These are phyloP conservation scores for Gorsachius goisagi DNA, from an alignment of 2,113 vertebrate genomes.

Conservation along the genomic window DNA sequence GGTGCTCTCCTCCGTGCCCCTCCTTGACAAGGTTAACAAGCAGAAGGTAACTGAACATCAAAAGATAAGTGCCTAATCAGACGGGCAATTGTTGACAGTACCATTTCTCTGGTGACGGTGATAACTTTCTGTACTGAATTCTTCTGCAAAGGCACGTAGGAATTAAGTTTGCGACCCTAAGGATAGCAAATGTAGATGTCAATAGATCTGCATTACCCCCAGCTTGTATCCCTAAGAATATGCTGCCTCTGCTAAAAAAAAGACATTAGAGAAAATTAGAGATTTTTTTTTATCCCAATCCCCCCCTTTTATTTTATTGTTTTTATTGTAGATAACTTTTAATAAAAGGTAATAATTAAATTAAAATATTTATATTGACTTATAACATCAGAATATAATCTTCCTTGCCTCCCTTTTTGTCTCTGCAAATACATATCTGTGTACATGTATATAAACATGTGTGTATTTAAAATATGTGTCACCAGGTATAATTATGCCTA, in stretches of 20 bases:
- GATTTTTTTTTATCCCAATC: background rate
- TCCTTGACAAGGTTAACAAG: slow-evolving; percentile 68
- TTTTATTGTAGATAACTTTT: background rate
- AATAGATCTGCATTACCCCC: background rate
- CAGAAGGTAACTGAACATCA: slow-evolving; percentile 53
- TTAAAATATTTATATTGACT: background rate
- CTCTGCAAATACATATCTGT: background rate
- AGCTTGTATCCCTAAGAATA: background rate
- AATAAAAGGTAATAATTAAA: background rate
- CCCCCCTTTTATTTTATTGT: fast-evolving
- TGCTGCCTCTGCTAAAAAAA: background rate
- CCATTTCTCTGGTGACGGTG: slow-evolving; percentile 10
- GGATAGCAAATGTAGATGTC: background rate
- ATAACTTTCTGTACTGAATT: background rate
- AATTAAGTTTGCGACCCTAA: background rate
- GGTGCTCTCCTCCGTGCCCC: slow-evolving; percentile 7
- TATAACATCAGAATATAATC: background rate
- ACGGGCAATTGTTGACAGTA: slow-evolving; percentile 1
- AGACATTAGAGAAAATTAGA: background rate
- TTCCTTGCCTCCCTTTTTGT: background rate
- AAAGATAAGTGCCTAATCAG: slow-evolving; percentile 40
- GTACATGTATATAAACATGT: background rate
- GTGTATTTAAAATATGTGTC: background rate
- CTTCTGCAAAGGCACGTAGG: background rate
- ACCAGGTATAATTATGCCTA: background rate